Percentiles rank a stretch among this genome's conserved stretches.
These are phyloP conservation scores for Notocelia uddmanniana DNA, from an alignment of 2,888 invertebrate species.

Conservation along the genomic window DNA sequence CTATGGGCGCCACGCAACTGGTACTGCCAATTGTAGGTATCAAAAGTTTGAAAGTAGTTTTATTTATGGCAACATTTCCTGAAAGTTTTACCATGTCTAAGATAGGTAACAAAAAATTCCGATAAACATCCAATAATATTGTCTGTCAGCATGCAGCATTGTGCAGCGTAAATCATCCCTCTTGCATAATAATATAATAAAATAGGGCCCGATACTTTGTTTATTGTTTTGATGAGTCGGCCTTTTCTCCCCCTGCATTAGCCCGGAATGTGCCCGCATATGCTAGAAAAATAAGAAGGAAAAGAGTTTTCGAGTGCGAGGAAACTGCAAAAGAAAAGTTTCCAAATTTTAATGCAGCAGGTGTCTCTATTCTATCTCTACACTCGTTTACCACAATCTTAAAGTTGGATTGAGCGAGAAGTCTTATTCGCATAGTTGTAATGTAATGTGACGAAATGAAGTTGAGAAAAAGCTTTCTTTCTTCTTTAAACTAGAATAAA, in stretches of 20 bases:
- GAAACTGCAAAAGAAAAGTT: constrained; percentile 17
- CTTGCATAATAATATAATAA: constrained; percentile 84
- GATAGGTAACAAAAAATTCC: not conserved
- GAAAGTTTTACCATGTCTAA: not conserved
- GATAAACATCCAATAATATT: constrained; percentile 35
- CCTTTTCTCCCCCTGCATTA: constrained; percentile 71
- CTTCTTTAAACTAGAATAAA: constrained; percentile 10
- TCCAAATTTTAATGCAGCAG: constrained; percentile 3
- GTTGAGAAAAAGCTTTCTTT: constrained; percentile 12
- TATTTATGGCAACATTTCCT: not conserved
- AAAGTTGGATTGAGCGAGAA: constrained; percentile 32
- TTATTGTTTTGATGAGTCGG: constrained; percentile 87
- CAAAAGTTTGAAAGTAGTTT: not conserved
- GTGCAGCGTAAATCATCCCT: constrained; percentile 84
- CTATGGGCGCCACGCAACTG: too few relatives aligned
- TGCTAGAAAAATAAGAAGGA: constrained; percentile 69
- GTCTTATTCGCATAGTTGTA: constrained; percentile 23
- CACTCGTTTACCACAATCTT: not conserved
- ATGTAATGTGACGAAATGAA: constrained; percentile 6
- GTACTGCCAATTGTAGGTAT: not conserved
- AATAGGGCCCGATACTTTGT: constrained; percentile 84
- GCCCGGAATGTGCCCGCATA: constrained; percentile 70
- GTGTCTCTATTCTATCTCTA: constrained; percentile 7
- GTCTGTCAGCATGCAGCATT: constrained; percentile 59
- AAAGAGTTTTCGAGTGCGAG: constrained; percentile 46